These are phyloP conservation scores for Heliconius himera DNA, from an alignment of 1,140 invertebrate species.

Conservation along the genomic window DNA sequence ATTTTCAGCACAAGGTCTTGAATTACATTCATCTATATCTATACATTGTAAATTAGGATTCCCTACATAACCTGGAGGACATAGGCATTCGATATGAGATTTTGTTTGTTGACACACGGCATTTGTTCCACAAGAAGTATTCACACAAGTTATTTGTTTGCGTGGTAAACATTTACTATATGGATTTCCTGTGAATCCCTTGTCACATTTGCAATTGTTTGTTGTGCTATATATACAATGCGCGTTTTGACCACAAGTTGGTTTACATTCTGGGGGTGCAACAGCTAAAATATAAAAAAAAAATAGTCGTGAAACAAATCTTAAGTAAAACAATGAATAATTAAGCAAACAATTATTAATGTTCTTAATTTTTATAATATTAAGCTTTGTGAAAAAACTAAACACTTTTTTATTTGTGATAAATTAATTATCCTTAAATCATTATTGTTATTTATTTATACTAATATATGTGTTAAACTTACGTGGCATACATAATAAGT, in stretches of 20 bases:
- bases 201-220: conserved; percentile 92
- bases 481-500: conserved; percentile 95
- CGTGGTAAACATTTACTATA: conserved; percentile 90
- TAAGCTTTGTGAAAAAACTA: too few relatives aligned
- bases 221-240: conserved; percentile 92
- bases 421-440: too few relatives aligned
- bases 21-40: conserved; percentile 93
- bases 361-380: too few relatives aligned
- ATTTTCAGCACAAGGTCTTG: conserved; percentile 91
- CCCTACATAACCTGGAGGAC: conserved; percentile 90
- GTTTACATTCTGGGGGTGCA: conserved; percentile 88
- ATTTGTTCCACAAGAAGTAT: conserved; percentile 88
- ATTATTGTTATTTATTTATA: background rate
- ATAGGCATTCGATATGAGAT: conserved; percentile 90
- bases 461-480: conserved; percentile 77
- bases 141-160: conserved; percentile 87
- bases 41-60: conserved; percentile 93
- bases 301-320: too few relatives aligned
- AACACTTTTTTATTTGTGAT: too few relatives aligned
- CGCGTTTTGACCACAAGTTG: conserved; percentile 90
- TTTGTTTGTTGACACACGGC: conserved; percentile 89
- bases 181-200: conserved; percentile 92
- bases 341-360: too few relatives aligned
- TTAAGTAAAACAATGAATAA: too few relatives aligned
- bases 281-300: conserved; percentile 83